Evolutionary conservation across 2,797 vertebrate genomes (phyloP), one percentile per base, ranked within the genome.

Genomic region (Pterois miles): DNA sequence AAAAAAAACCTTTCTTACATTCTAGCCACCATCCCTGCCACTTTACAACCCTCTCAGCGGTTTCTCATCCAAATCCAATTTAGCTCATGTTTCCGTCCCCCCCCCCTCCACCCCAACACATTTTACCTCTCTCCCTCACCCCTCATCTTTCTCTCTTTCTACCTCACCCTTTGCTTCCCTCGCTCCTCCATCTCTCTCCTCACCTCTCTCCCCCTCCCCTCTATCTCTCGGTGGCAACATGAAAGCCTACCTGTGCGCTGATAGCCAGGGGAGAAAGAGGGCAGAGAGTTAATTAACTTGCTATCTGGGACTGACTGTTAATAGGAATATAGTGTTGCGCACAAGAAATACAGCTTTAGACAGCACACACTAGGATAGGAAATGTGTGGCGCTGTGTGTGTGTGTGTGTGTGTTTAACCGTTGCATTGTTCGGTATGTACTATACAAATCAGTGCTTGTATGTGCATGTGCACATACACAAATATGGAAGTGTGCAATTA

Each of bases 61-160:
- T 89, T 92, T 89, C 79, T 83, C 86, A 87, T 92, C 88, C 87
- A 91, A 91, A 93, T 93, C 91, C 92, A 92, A 92, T 93, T 94
- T 91, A 90, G 83, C 82, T 88, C 76, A 71, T 89, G 80, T 88
- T 86, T 80, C 82, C 54, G 4, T 70, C 72, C 83, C 33, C 74
- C 53, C 63, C 40, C 9, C 1, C 67, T 11, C 12, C 18, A 8
- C 4, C n/a, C 54, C 6, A 20, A 43, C 40, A 43, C 16, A 43
- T 46, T 58, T 54, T 50, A 62, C 65, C 60, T 69, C 48, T 74
- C 57, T 72, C 57, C 71, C 67, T 60, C 69, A 70, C 27, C 78
- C 57, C 59, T 76, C 86, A 68, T 78, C 38, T 73, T 71, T 75
- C 71, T 65, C 48, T 74, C 52, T 65, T 56, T 46, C 66, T 50